Evolutionary conservation across 1,140 invertebrate genomes (phyloP).

Genomic region (Aphelenchoides avenae): DNA sequence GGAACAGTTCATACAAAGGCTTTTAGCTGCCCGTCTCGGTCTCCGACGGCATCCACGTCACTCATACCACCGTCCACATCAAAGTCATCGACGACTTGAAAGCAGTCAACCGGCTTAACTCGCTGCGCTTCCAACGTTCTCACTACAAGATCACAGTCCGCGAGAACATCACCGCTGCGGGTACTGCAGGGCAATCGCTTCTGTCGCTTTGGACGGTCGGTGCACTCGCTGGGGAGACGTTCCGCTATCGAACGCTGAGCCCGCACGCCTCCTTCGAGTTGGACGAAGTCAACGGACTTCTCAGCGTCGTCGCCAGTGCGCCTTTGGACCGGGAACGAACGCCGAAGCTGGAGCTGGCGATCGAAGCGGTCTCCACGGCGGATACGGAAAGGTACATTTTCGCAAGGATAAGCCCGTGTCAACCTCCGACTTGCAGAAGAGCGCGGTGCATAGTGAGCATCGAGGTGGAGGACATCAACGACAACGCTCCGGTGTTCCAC

Average conservation of each 20-base stretch:
- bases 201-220: slow-evolving; percentile 21
- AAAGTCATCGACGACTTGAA: slow-evolving; percentile 10
- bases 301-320: neutral
- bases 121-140: slow-evolving; percentile 22
- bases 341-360: slow-evolving; percentile 32
- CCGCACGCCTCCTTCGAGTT: slow-evolving; percentile 11
- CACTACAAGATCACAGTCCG: slow-evolving; percentile 20
- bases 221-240: slow-evolving; percentile 19
- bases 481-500: slow-evolving; percentile 38
- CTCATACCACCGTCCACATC: slow-evolving; percentile 23
- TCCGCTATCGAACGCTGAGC: slow-evolving; percentile 28
- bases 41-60: slow-evolving; percentile 44
- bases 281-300: slow-evolving; percentile 9
- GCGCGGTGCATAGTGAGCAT: slow-evolving; percentile 31
- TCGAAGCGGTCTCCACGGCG: slow-evolving; percentile 9
- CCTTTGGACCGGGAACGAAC: slow-evolving; percentile 7
- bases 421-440: too few species aligned
- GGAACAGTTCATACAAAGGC: too few species aligned
- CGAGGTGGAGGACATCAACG: slow-evolving; percentile 49
- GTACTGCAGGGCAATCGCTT: slow-evolving; percentile 12
- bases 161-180: slow-evolving; percentile 34
- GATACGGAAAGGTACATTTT: too few species aligned
- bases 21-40: slow-evolving; percentile 41
- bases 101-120: slow-evolving; percentile 6
- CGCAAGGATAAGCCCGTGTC: too few species aligned